These are phyloP conservation scores for Hephaestus fuliginosus DNA, from an alignment of 2,797 vertebrate genomes.

Conservation along the genomic window DNA sequence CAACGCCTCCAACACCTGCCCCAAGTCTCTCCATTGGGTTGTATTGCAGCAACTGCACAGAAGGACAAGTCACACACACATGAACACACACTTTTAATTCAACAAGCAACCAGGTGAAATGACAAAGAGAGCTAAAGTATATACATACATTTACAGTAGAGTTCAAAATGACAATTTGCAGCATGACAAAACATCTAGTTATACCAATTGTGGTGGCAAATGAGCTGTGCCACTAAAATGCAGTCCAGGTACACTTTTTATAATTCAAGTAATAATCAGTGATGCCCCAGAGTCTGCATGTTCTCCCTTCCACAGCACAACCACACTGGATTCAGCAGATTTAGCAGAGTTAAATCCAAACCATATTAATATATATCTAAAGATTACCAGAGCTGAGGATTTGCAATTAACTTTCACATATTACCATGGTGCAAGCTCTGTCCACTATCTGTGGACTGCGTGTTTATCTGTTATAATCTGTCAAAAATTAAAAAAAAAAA, in stretches of 20 bases:
- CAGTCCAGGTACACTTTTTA: neutral
- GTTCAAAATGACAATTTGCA: neutral
- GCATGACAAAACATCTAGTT: neutral
- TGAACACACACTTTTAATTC: constrained; percentile 1
- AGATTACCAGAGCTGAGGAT: constrained; percentile 49
- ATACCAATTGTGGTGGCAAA: neutral
- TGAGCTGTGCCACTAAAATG: neutral
- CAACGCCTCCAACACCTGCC: constrained; percentile 93
- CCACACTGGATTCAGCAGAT: constrained; percentile 5
- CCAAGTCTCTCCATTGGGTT: constrained; percentile 95
- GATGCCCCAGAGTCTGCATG: neutral
- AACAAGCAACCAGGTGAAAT: neutral
- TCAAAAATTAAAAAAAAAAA: constrained; percentile 20
- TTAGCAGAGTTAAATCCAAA: constrained; percentile 40
- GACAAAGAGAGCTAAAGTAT: neutral
- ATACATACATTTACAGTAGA: neutral
- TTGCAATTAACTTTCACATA: constrained; percentile 61
- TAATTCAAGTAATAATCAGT: neutral
- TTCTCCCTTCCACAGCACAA: neutral
- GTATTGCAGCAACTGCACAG: constrained; percentile 94
- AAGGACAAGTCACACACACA: constrained; percentile 13
- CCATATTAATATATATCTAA: constrained; percentile 54
- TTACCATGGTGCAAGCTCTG: constrained; percentile 36
- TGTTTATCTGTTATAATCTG: constrained; percentile 41
- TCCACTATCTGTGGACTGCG: constrained; percentile 3